Evolutionary conservation across 1,140 invertebrate genomes (phyloP), one percentile per base, ranked within the genome.

Genomic region (Mamestra configurata): DNA sequence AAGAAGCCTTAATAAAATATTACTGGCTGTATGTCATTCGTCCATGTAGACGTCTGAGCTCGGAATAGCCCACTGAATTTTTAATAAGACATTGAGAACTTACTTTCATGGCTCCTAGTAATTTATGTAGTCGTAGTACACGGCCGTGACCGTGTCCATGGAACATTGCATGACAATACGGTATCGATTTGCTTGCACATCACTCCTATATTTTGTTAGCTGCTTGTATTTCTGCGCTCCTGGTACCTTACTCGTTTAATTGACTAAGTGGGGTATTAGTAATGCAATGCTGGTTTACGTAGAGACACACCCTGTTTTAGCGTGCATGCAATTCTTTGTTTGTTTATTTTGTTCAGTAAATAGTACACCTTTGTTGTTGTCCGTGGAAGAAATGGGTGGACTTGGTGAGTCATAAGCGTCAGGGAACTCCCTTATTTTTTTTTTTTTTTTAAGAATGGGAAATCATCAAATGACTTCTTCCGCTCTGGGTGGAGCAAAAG

Each of bases 21-120:
- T 71, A 51, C 0, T 46, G 18, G 13, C 68, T 71, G 24, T 53
- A 71, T 71, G 68, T 51, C 7, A 31, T 18, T 22, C 4, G 40
- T 66, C 68, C 24, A 53, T 35, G 46, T 27, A 51, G 37, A 49
- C 66, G 40, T 70, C 66, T 27, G 7, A 31, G n/a, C 68, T 71
- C 11, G 68, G 53, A 71, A 71, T 71, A 71, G 46, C 27, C 27
- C 8, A 53, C 18, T 57, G 53, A 76, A 76, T 76, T 76, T 70
- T 76, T 61, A 76, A 61, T 76, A 57, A 59, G 71, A 46, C 73
- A 76, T 64, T 76, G 73, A 76, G 43, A 76, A 76, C 55, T 76
- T 49, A n/a, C 43, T 76, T 76, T 76, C 73, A 64, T 76, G 73
- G 73, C 73, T 76, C 73, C 35, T 31, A 46, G 73, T 76, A 49